Evolutionary conservation across 2,888 invertebrate species (phyloP), one percentile per base, ranked within the genome.

Genomic region (Polydrusus tereticollis): DNA sequence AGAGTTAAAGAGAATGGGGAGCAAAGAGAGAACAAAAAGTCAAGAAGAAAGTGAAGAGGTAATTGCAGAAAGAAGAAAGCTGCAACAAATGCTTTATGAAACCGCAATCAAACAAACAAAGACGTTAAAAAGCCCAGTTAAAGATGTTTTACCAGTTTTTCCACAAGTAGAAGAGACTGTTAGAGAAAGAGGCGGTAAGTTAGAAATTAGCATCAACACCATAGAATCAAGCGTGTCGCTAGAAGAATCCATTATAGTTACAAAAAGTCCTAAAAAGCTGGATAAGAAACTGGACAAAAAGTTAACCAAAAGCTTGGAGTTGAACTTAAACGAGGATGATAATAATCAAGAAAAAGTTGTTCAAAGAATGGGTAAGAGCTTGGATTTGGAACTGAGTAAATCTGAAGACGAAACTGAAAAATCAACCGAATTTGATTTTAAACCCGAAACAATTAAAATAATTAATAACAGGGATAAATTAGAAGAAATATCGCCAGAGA

Each of bases 31-130:
- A 74, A 90, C 91, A 3, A 92, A 90, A 81, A 92, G 92, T 0
- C 91, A 91, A 82, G 92, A 92, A 81, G 92, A 92, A 76, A 91
- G 90, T 73, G 92, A 92, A 78, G 92, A 92, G 82, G 70, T 74
- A 8, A 89, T 89, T 57, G 91, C 90, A 0, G 92, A 92, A 82
- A 89, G 93, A 55, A 91, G 92, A 83, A 92, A 92, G 79, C 89
- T 92, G 75, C 93, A 93, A 79, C 93, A 93, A 81, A 90, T 92
- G 88, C 83, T 93, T 1, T 93, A 93, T 78, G 92, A 93, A 85
- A 91, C 91, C 2, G 92, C 92, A 1, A 89, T 93, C 80, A 92
- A 92, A 81, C 92, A 92, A 84, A 92, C 92, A 0, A 92, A 92
- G 79, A 92, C 92, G 0, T 86, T 92, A 76, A 88, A 92, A 33